Evolutionary conservation across 2,888 invertebrate genomes (phyloP), one percentile per base, ranked within the genome.

Genomic region (Mythimna pallens): DNA sequence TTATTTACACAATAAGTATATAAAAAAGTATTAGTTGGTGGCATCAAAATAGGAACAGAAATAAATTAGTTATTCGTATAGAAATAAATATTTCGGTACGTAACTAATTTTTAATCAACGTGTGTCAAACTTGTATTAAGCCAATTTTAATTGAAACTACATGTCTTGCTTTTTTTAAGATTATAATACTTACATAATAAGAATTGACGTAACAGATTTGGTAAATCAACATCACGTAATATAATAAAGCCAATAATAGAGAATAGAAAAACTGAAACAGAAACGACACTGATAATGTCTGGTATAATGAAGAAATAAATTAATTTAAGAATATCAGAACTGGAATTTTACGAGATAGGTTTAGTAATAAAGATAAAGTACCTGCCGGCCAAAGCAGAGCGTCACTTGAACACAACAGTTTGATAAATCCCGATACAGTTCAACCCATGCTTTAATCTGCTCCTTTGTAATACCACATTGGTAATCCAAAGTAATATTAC

Each of bases 361-460:
- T 0, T 43, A 43, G 43, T 43, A 52, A 22, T 52, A n/a, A n/a
- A n/a, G 25, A 17, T 30, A 17, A 69, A 14, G 14, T 72, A 71
- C 70, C 59, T 70, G 70, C 17, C 36, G 47, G 36, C 70, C 74
- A 30, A 73, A 71, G n/a, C 73, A 73, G 2, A 25, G 36, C 25
- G 25, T 17, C 9, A 73, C 17, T 73, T 71, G 47, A 4, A 17
- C 62, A 71, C 47, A 71, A 7, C 47, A 61, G 12, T 61, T 36
- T 14, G n/a, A 47, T 74, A 71, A 74, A 50, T 63, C 36, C 0
- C 50, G 47, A 74, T 71, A 71, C 20, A 74, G 10, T 30, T 74
- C 74, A 17, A 50, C 25, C 71, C 74, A 74, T 40, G 2, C 64
- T 63, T 63, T 47, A 36, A 74, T 63, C n/a, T 50, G 64, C n/a